A percentile compares a stretch with the other conserved stretches of the same genome.
These are phyloP conservation scores for Drosophila phalerata DNA, from an alignment of 2,888 invertebrate genomes.

Conservation along the genomic window DNA sequence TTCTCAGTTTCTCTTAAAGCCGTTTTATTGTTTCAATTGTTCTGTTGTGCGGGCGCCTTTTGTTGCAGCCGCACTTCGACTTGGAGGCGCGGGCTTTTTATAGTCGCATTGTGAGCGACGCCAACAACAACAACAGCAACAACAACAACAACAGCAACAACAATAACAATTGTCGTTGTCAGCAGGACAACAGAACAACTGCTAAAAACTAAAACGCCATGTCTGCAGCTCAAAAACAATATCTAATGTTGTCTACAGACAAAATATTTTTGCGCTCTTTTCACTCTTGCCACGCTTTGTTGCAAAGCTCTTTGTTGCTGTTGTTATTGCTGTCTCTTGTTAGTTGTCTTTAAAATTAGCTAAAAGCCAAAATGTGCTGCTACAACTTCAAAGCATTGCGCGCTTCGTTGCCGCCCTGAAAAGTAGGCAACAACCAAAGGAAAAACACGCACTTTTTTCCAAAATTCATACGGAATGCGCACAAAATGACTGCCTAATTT, in stretches of 20 bases:
- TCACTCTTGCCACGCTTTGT: conserved; percentile 55
- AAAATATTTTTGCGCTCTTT: conserved; percentile 73
- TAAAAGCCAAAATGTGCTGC: conserved; percentile 60
- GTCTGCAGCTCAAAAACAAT: conserved; percentile 79
- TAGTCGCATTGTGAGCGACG: conserved; percentile 64
- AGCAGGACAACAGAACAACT: conserved; percentile 56
- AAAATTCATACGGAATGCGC: conserved; percentile 37
- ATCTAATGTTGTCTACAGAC: conserved; percentile 77
- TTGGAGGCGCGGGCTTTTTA: conserved; percentile 68
- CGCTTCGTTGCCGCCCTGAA: conserved; percentile 63
- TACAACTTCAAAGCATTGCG: conserved; percentile 68
- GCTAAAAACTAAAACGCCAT: conserved; percentile 72
- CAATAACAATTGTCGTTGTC: conserved; percentile 38
- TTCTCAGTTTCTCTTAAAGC: conserved; percentile 66
- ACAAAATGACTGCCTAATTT: conserved; percentile 75
- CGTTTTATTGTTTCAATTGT: conserved; percentile 81
- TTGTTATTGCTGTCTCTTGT: conserved; percentile 1
- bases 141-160: conserved; percentile 47
- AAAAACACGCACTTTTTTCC: conserved; percentile 52
- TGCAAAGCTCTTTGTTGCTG: conserved; percentile 33
- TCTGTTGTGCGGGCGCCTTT: conserved; percentile 61
- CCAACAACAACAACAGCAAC: conserved; percentile 31
- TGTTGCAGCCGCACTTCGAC: conserved; percentile 64
- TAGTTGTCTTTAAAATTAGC: conserved; percentile 72
- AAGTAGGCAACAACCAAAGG: conserved; percentile 62